Evolutionary conservation across 2,113 vertebrate species (phyloP).

Genomic region (Sebastes schlegelii): DNA sequence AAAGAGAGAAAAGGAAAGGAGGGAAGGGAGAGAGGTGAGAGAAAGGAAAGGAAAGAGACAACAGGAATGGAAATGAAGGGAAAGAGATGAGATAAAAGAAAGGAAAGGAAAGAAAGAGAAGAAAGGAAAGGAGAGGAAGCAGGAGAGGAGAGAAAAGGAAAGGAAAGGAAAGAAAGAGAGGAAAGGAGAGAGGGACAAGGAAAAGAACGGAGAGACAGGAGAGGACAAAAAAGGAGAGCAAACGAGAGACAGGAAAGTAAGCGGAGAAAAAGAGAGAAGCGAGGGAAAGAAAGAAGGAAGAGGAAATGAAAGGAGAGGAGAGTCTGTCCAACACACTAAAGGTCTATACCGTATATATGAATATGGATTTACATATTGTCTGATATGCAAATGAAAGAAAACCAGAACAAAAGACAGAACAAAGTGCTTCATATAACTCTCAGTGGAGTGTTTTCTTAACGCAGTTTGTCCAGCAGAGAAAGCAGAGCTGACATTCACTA

Average conservation of each 20-base stretch:
- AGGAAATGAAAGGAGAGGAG: not conserved
- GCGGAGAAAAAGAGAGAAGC: accelerated
- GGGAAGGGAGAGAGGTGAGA: too few species aligned
- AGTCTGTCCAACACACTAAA: not conserved
- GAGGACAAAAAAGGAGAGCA: not conserved
- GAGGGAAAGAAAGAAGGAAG: not conserved
- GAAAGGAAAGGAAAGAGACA: too few species aligned
- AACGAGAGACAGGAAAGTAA: not conserved
- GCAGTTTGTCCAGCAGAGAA: not conserved
- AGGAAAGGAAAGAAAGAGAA: accelerated
- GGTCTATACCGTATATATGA: not conserved
- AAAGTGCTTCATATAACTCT: not conserved
- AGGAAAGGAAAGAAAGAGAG: not conserved
- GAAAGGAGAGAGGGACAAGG: not conserved
- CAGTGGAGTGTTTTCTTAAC: too few species aligned
- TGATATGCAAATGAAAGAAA: not conserved
- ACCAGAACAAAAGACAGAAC: not conserved
- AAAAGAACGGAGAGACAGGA: not conserved
- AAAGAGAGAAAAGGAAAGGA: not conserved
- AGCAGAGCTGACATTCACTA: not conserved
- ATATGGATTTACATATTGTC: not conserved
- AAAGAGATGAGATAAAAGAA: accelerated
- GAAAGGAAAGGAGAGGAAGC: not conserved
- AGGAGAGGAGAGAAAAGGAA: not conserved
- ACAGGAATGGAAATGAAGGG: not conserved